Base-by-base conservation (phyloP, 2,113 vertebrate species). In the Bujurquina vittata region DNA sequence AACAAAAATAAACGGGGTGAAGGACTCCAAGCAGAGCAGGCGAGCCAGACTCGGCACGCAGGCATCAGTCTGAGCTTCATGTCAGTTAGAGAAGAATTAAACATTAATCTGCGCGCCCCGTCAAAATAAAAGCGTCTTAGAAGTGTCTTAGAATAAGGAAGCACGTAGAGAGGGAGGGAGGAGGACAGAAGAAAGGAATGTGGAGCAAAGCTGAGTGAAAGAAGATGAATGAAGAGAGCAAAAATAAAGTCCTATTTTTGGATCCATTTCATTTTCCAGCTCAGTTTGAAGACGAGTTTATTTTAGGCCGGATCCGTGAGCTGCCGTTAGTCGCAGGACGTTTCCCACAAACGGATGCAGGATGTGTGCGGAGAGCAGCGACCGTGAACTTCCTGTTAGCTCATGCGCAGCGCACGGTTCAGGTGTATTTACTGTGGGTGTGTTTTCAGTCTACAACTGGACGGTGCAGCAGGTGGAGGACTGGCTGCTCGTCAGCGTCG, bases 401-500 rank as follows among this genome's bases (percentile, higher is more conserved):
- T 49, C 0, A 26, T 14, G 26, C 40, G 1, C 1, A 2, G n/a
- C 12, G 15, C 8, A 22, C 4, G 22, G 22, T 67, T 67, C 40
- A 11, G 40, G 9, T 67, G 43, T 52, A 15, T 31, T 52, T 52
- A 0, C 65, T 69, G 65, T 84, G 18, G 80, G 63, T 94, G 60
- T 89, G 77, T 89, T 1, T 60, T 4, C 92, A 99, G 98, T 97
- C 26, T 98, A 97, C 76, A 98, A 97, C 86, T 99, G 98, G 98
- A 98, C 97, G 0, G 92, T 95, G 6, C 96, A 97, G 0, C 94
- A 98, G 93, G 96, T 98, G 91, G 96, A 95, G 3, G 95, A 96
- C 67, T 99, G 98, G 98, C 95, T 99, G 78, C 89, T 93, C 8
- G 82, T 86, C 7, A 97, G 96, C 20, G 96, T 99, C 73, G 97